Evolutionary conservation across 2,797 vertebrate genomes (phyloP).

Genomic region (Aeoliscus strigatus): DNA sequence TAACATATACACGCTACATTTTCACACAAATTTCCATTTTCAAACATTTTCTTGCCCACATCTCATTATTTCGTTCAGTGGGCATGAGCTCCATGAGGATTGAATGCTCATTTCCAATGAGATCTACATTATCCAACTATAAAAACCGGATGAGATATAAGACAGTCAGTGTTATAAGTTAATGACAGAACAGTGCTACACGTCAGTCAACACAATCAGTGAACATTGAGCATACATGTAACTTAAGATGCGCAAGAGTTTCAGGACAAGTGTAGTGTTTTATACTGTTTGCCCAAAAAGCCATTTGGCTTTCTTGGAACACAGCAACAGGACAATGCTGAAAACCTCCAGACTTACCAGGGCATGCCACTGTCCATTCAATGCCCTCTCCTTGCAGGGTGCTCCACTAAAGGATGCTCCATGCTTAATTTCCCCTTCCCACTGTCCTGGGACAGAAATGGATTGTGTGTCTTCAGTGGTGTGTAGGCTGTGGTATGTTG

Average conservation of each 20-base stretch:
- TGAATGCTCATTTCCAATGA: too few species aligned
- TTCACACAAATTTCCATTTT: too few species aligned
- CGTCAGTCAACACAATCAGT: too few species aligned
- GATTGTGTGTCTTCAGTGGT: slow-evolving; percentile 55
- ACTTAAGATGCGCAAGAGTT: not conserved
- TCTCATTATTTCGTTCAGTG: too few species aligned
- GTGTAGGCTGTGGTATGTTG: slow-evolving; percentile 29
- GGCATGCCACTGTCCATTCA: slow-evolving; percentile 66
- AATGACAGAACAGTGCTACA: too few species aligned
- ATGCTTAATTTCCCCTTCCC: slow-evolving; percentile 63
- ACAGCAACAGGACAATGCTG: slow-evolving; percentile 63
- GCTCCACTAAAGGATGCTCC: slow-evolving; percentile 63
- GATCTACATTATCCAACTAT: too few species aligned
- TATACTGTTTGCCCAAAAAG: slow-evolving; percentile 21
- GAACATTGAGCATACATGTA: too few species aligned
- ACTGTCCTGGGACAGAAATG: slow-evolving; percentile 72
- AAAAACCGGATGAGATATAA: too few species aligned
- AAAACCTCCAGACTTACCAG: slow-evolving; percentile 73
- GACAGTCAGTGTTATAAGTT: too few species aligned
- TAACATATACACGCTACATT: too few species aligned
- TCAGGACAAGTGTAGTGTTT: not conserved
- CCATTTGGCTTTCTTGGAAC: slow-evolving; percentile 31
- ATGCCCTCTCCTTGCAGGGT: slow-evolving; percentile 59
- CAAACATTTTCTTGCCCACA: too few species aligned
- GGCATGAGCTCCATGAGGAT: too few species aligned